These are phyloP conservation scores for Scaptomyza caliginosa DNA, from an alignment of 2,888 invertebrate genomes.

Conservation along the genomic window DNA sequence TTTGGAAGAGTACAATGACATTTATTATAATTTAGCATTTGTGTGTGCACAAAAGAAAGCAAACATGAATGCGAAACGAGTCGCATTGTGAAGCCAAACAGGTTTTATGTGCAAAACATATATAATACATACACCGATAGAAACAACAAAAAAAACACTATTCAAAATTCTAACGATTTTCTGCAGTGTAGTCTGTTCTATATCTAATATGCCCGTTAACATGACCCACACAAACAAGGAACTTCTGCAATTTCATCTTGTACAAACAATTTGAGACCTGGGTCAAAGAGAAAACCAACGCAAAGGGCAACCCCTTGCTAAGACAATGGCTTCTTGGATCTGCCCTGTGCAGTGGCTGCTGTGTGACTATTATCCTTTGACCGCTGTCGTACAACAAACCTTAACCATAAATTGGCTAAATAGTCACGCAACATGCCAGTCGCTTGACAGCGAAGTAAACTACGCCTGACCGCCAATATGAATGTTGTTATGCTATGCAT, in stretches of 20 bases:
- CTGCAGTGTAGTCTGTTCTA: slow-evolving; percentile 35
- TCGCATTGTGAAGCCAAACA: slow-evolving; percentile 8
- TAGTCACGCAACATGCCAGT: slow-evolving; percentile 67
- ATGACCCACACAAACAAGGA: slow-evolving; percentile 19
- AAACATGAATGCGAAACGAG: slow-evolving; percentile 19
- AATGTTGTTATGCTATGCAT: slow-evolving; percentile 39
- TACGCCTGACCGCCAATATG: slow-evolving; percentile 55
- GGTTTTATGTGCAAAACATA: slow-evolving; percentile 23
- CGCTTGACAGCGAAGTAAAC: slow-evolving; percentile 63
- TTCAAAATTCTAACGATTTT: neutral
- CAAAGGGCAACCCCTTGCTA: slow-evolving; percentile 34
- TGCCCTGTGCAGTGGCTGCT: slow-evolving; percentile 36
- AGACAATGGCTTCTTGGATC: slow-evolving; percentile 28
- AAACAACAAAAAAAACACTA: no score
- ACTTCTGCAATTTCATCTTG: slow-evolving; percentile 73
- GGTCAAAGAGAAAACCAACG: slow-evolving; percentile 66
- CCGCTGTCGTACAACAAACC: slow-evolving; percentile 66
- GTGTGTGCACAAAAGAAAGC: slow-evolving; percentile 36
- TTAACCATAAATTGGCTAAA: slow-evolving; percentile 81
- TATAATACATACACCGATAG: slow-evolving; percentile 36
- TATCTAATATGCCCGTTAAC: slow-evolving; percentile 69
- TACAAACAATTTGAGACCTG: slow-evolving; percentile 69
- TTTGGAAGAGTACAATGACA: slow-evolving; percentile 65
- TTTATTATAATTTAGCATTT: slow-evolving; percentile 77
- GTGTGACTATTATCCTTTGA: slow-evolving; percentile 80